Evolutionary conservation across 1,140 invertebrate species (phyloP).

Genomic region (Belonocnema kinseyi): DNA sequence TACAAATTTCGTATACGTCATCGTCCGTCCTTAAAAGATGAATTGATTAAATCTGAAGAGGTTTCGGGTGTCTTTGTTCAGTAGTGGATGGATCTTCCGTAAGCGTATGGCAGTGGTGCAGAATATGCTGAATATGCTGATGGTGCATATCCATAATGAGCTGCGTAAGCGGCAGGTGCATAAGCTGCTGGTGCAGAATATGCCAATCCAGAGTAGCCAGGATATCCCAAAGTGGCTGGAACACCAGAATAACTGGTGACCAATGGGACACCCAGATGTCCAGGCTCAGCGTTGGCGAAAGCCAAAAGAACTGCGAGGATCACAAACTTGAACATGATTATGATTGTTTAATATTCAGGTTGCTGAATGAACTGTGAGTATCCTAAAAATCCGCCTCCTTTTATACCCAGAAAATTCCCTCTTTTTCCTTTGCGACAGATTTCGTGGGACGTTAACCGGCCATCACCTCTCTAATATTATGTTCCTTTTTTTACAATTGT

Average conservation of each 20-base stretch:
- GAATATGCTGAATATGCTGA: too few relatives aligned
- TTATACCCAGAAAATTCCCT: constrained; percentile 7
- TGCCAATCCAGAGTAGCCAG: constrained; percentile 13
- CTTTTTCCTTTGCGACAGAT: neutral
- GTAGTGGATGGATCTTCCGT: too few relatives aligned
- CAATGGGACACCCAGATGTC: constrained; percentile 53
- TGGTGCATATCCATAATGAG: neutral
- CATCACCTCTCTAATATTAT: neutral
- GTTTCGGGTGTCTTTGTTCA: too few relatives aligned
- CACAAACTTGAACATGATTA: constrained; percentile 76
- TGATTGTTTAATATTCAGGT: constrained; percentile 38
- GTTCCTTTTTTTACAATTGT: neutral
- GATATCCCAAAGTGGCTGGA: constrained; percentile 48
- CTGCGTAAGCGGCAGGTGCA: too few relatives aligned
- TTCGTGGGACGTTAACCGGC: neutral
- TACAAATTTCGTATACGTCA: too few relatives aligned
- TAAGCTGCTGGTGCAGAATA: constrained; percentile 30
- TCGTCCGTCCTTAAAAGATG: too few relatives aligned
- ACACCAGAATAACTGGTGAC: constrained; percentile 48
- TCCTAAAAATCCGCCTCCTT: neutral
- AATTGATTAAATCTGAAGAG: too few relatives aligned
- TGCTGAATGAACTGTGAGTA: neutral
- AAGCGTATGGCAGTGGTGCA: too few relatives aligned
- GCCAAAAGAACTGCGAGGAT: constrained; percentile 66
- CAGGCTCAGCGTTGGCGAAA: constrained; percentile 57